Evolutionary conservation across 2,113 vertebrate species (phyloP).

Genomic region (Mustela nigripes): DNA sequence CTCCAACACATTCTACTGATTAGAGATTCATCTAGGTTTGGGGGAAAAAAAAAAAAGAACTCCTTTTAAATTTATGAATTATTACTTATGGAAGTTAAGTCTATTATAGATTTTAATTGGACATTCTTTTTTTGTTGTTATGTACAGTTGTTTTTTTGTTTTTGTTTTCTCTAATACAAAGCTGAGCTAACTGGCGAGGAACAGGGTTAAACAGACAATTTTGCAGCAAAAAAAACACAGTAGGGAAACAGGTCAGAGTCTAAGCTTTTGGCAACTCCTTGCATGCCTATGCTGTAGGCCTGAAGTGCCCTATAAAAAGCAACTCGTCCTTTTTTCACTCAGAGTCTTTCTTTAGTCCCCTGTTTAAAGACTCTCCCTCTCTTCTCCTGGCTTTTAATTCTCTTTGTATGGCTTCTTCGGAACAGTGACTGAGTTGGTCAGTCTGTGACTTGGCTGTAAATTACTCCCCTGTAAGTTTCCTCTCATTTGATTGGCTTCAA

Average conservation of each 20-base stretch:
- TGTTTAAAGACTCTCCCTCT: neutral
- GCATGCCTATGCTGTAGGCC: neutral
- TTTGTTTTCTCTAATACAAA: neutral
- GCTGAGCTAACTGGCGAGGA: neutral
- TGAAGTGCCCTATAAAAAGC: neutral
- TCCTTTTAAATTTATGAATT: constrained; percentile 60
- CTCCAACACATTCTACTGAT: constrained; percentile 59
- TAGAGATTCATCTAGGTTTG: neutral
- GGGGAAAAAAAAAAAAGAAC: no score
- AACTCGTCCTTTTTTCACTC: neutral
- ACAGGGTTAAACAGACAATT: neutral
- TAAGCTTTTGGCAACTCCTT: neutral
- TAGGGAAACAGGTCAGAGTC: neutral
- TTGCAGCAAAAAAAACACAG: neutral
- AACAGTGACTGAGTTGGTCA: neutral
- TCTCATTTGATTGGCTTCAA: neutral
- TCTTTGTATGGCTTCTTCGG: neutral
- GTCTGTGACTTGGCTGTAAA: neutral
- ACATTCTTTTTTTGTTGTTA: neutral
- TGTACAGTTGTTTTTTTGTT: neutral
- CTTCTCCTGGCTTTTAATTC: neutral
- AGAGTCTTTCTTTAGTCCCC: neutral
- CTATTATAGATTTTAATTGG: constrained; percentile 44
- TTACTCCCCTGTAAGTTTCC: neutral
- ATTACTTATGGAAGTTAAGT: constrained; percentile 22